Evolutionary conservation across 2,797 vertebrate species (phyloP).

Genomic region (Amblyopsis hoosieri): DNA sequence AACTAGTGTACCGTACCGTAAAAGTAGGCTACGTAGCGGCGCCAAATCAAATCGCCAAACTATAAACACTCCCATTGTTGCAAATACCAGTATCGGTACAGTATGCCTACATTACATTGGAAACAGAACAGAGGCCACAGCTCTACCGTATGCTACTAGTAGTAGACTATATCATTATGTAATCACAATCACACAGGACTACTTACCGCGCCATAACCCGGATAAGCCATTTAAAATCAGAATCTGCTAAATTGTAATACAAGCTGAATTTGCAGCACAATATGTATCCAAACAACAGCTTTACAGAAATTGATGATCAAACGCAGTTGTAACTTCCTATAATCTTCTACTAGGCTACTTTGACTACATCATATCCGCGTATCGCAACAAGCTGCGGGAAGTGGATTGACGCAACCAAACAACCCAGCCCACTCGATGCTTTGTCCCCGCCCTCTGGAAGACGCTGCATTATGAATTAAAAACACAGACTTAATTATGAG

Average conservation of each 20-base stretch:
- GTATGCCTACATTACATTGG: too few relatives aligned
- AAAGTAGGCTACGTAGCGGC: too few relatives aligned
- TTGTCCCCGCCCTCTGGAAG: too few relatives aligned
- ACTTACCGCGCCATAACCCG: conserved; percentile 82
- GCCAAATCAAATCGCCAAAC: too few relatives aligned
- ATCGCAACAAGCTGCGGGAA: neutral
- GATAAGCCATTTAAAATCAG: conserved; percentile 69
- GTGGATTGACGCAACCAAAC: neutral
- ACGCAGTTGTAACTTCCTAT: neutral
- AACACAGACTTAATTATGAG: too few relatives aligned
- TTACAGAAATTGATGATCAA: neutral
- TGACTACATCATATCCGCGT: neutral
- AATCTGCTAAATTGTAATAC: neutral
- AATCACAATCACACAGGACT: neutral
- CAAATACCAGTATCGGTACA: neutral
- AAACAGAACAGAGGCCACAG: neutral
- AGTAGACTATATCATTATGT: neutral
- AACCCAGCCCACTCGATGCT: too few relatives aligned
- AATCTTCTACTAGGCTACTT: neutral
- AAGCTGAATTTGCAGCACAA: neutral
- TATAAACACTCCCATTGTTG: neutral
- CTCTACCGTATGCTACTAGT: too few relatives aligned
- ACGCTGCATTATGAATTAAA: too few relatives aligned
- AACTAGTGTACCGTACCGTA: too few relatives aligned
- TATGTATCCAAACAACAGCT: neutral